Evolutionary conservation across 2,888 invertebrate genomes (phyloP).

Genomic region (Proisotoma minuta): DNA sequence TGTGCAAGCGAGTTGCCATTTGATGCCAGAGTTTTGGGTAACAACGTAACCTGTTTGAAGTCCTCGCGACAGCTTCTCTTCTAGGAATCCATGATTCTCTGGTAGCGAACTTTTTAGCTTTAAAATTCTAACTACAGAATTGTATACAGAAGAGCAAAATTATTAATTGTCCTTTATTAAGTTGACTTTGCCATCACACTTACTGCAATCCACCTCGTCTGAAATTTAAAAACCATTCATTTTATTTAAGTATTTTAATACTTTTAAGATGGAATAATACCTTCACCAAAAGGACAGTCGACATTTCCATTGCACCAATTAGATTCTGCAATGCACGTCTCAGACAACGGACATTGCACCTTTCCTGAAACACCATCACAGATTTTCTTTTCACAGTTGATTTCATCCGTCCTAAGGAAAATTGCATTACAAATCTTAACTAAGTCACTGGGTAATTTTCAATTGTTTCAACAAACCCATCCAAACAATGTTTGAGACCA

Average conservation of each 20-base stretch:
- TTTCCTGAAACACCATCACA: not conserved
- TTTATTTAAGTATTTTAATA: no score
- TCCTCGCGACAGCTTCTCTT: constrained; percentile 11
- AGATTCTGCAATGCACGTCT: not conserved
- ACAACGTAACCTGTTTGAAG: constrained; percentile 4
- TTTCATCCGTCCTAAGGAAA: constrained; percentile 4
- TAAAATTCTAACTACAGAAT: not conserved
- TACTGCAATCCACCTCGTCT: constrained; percentile 16
- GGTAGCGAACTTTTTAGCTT: not conserved
- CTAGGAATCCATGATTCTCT: not conserved
- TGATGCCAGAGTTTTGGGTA: not conserved
- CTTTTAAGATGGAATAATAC: not conserved
- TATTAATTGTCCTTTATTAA: no score
- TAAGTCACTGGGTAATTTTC: no score
- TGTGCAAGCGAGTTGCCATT: constrained; percentile 1
- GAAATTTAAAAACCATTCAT: not conserved
- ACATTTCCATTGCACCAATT: not conserved
- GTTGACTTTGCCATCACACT: no score
- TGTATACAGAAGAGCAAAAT: no score
- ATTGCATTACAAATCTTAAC: not conserved
- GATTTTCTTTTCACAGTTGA: not conserved
- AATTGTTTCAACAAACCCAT: not conserved
- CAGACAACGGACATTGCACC: constrained; percentile 4
- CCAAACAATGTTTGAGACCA: constrained; percentile 9
- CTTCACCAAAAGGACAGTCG: not conserved